Percentiles rank a stretch among this genome's conserved stretches.
Conservation (phyloP, 2,888 invertebrate genomes). For the Mylabris sibirica region DNA sequence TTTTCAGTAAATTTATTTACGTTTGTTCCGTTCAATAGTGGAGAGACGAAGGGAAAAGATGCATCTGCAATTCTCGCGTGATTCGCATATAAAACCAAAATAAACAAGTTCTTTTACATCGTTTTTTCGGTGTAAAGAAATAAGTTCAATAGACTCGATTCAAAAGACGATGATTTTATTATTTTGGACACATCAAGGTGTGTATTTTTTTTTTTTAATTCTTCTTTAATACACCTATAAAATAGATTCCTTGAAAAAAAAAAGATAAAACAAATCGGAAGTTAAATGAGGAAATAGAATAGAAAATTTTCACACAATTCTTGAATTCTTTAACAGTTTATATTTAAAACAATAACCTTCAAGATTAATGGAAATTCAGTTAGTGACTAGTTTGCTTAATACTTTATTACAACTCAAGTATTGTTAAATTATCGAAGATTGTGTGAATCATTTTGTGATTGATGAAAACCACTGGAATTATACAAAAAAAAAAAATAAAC, state of each 20-base stretch:
- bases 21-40: not conserved
- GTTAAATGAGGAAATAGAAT: not conserved
- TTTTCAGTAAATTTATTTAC: not conserved
- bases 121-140: not conserved
- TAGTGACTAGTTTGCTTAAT: not conserved
- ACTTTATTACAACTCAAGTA: not conserved
- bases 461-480: not conserved
- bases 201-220: not conserved
- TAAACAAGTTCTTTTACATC: not conserved
- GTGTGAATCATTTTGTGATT: not conserved
- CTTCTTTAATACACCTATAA: not conserved
- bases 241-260: not conserved
- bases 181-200: constrained; percentile 2
- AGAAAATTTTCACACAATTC: not conserved
- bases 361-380: constrained; percentile 6
- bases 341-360: constrained; percentile 1
- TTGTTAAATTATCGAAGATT: not conserved
- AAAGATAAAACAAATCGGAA: not conserved
- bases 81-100: not conserved
- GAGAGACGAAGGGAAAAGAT: not conserved
- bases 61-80: not conserved
- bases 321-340: constrained; percentile 4
- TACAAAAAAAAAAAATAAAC: not conserved
- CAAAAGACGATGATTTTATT: not conserved
- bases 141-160: not conserved